phyloP scores from a whole-genome alignment of 2,797 vertebrate genomes.

The Malurus splendens region DNA sequence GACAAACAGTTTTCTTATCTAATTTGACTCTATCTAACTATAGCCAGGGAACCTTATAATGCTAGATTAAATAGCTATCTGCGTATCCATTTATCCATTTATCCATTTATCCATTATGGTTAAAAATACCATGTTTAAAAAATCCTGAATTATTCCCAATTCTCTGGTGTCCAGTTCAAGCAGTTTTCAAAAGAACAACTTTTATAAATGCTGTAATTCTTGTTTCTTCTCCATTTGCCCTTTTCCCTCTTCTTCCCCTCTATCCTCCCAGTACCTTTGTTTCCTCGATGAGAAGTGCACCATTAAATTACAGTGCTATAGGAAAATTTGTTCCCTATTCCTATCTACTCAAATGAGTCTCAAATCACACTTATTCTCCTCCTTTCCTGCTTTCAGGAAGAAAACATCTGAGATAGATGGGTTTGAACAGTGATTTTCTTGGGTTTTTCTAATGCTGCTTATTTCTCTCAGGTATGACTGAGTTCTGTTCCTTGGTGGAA shows the following conservation, averaged over 20 bases:
- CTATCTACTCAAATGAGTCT: not conserved
- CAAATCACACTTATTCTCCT: not conserved
- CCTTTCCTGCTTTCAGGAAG: not conserved
- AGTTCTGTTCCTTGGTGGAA: not conserved
- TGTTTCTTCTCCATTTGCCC: not conserved
- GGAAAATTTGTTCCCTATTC: not conserved
- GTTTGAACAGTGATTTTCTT: not conserved
- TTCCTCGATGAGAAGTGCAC: not conserved
- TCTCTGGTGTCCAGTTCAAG: not conserved
- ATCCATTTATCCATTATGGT: not conserved
- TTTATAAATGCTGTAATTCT: not conserved
- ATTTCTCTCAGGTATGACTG: not conserved
- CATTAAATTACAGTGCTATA: not conserved
- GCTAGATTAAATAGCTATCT: not conserved
- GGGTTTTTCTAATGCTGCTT: not conserved
- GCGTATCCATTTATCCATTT: not conserved
- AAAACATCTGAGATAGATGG: not conserved
- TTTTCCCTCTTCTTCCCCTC: not conserved
- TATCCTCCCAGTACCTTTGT: not conserved
- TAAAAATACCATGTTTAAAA: not conserved
- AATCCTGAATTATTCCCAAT: not conserved
- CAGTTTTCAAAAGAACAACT: not conserved
- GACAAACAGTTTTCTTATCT: constrained; percentile 15
- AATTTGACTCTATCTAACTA: not conserved
- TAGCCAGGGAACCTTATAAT: not conserved